Percentiles rank a stretch among this genome's conserved stretches.
Conservation (phyloP, 2,888 invertebrate genomes). For the Ramazzottius varieornatus region DNA sequence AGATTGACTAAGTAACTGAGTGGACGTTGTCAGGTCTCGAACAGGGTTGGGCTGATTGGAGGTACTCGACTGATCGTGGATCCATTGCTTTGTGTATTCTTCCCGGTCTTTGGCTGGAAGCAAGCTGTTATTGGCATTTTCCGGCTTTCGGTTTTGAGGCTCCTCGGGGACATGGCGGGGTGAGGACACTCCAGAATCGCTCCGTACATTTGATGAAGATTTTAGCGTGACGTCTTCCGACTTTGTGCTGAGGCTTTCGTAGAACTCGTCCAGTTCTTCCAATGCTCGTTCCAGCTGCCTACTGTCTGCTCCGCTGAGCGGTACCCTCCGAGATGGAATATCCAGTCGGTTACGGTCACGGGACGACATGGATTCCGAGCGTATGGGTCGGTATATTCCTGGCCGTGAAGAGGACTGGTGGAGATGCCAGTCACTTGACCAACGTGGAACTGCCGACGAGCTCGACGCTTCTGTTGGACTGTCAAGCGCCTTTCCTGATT, state of each 20-base stretch:
- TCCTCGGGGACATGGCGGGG: not conserved
- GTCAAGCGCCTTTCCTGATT: too few species aligned
- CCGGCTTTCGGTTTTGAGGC: not conserved
- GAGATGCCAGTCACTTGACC: not conserved
- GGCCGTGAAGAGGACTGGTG: not conserved
- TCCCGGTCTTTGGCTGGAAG: not conserved
- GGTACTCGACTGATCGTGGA: too few species aligned
- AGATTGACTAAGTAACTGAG: too few species aligned
- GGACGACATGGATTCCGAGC: not conserved
- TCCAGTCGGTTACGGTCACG: not conserved
- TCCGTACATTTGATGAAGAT: not conserved
- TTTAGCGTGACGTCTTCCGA: not conserved
- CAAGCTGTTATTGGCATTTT: not conserved
- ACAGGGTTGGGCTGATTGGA: too few species aligned
- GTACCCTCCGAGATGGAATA: not conserved
- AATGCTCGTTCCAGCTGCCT: not conserved
- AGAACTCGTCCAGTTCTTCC: constrained; percentile 1
- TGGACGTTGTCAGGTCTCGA: too few species aligned
- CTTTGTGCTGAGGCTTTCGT: not conserved
- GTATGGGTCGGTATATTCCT: not conserved
- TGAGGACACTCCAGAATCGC: not conserved
- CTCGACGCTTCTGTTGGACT: too few species aligned
- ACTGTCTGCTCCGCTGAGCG: not conserved
- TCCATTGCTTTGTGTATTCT: constrained; percentile 1
- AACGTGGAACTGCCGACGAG: too few species aligned